Percentiles rank a stretch among this genome's conserved stretches.
Conservation (phyloP, 2,888 invertebrate genomes). For the Amphipoea oculea region DNA sequence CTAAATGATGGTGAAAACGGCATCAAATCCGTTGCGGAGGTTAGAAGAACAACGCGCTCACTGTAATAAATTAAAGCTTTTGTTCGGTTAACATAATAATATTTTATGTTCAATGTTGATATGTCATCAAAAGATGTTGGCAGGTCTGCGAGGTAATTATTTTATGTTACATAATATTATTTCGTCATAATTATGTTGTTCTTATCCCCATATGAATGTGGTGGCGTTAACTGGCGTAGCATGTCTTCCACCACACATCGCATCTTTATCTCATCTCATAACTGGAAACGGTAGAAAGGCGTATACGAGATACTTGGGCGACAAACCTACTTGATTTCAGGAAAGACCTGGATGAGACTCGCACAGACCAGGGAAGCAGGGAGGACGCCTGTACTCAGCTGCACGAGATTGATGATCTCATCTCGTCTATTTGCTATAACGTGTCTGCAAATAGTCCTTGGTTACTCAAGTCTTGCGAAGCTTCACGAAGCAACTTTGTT, state of each 20-base stretch:
- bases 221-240: too few relatives aligned
- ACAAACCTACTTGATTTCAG: too few relatives aligned
- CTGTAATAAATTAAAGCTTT: constrained; percentile 17
- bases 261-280: neutral
- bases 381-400: too few relatives aligned
- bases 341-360: too few relatives aligned
- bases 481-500: neutral
- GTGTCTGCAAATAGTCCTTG: neutral
- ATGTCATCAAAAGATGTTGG: neutral
- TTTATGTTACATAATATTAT: neutral
- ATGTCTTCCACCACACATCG: neutral
- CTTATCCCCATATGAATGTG: neutral
- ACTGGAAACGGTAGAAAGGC: too few relatives aligned
- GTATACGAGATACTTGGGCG: too few relatives aligned
- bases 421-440: neutral
- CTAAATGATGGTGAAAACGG: neutral
- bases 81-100: constrained; percentile 1
- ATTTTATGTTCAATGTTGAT: neutral
- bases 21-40: neutral
- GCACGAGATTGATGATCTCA: neutral
- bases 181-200: neutral
- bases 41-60: neutral
- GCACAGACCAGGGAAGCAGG: too few relatives aligned
- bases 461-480: too few relatives aligned
- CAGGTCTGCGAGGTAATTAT: neutral